These are phyloP conservation scores for Regulus satrapa DNA, from an alignment of 2,113 vertebrate species.

Conservation along the genomic window DNA sequence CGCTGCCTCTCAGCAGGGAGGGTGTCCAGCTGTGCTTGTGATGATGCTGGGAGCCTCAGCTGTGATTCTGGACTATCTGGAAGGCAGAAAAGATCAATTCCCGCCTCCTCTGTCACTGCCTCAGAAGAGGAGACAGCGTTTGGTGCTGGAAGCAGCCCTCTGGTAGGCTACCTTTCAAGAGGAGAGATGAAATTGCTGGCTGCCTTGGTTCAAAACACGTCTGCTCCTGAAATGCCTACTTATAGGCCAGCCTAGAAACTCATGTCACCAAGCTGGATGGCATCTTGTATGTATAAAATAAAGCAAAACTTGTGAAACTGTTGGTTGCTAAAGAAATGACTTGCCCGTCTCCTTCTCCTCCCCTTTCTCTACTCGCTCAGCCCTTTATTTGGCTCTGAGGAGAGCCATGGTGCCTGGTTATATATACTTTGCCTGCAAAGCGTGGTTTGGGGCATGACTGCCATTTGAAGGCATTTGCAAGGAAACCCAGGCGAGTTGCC, in stretches of 20 bases:
- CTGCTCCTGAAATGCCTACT: background rate
- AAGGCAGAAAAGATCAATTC: background rate
- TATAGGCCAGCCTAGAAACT: background rate
- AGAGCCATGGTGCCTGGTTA: background rate
- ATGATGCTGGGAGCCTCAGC: background rate
- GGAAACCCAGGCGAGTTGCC: conserved; percentile 37
- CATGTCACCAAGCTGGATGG: background rate
- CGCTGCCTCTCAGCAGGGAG: fast-evolving
- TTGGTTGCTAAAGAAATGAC: background rate
- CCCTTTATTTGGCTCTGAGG: conserved; percentile 46
- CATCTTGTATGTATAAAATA: background rate
- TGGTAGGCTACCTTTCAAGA: background rate
- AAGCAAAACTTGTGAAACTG: background rate
- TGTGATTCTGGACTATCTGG: background rate
- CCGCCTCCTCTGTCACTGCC: background rate
- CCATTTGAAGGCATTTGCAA: conserved; percentile 62
- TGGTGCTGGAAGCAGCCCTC: background rate
- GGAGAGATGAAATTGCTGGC: background rate
- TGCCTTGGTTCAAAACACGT: background rate
- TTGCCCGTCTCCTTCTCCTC: background rate
- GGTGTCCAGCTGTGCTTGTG: fast-evolving
- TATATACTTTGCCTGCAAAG: background rate
- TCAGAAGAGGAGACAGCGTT: background rate
- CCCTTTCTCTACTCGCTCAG: background rate
- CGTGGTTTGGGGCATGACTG: background rate